phyloP scores from a whole-genome alignment of 2,113 vertebrate genomes.

The Nyctereutes procyonoides region DNA sequence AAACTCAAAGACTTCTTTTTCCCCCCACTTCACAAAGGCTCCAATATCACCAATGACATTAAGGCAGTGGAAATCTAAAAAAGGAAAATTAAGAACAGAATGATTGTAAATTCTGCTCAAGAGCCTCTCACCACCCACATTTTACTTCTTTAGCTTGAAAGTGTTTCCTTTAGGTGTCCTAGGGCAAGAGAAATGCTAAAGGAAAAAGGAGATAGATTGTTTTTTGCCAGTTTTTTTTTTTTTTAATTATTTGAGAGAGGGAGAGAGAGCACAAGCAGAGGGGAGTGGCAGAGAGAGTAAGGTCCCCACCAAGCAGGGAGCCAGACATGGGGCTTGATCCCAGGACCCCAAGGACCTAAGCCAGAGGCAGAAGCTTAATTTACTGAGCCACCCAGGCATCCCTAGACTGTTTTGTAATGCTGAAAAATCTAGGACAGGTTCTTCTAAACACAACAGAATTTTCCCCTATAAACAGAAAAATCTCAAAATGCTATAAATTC shows the following conservation, averaged over 20 bases:
- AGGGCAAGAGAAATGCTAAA: constrained; percentile 23
- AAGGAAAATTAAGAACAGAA: constrained; percentile 9
- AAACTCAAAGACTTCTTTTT: background rate
- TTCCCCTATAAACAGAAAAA: constrained; percentile 53
- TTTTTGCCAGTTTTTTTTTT: too few species aligned
- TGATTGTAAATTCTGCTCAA: background rate
- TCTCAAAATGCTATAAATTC: constrained; percentile 51
- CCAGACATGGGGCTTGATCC: too few species aligned
- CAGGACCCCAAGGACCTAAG: too few species aligned
- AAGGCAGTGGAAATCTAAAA: constrained; percentile 23
- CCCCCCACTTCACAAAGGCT: constrained; percentile 14
- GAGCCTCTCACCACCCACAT: background rate
- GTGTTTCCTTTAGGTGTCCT: constrained; percentile 8
- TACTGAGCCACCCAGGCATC: too few species aligned
- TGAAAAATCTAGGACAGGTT: background rate
- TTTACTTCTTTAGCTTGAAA: constrained; percentile 33
- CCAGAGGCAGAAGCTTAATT: too few species aligned
- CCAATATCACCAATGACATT: background rate
- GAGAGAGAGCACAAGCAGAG: too few species aligned
- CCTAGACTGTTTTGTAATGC: constrained; percentile 32
- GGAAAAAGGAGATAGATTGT: background rate
- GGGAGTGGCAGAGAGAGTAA: too few species aligned
- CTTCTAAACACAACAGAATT: constrained; percentile 26
- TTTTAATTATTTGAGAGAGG: too few species aligned
- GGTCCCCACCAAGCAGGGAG: too few species aligned